These are phyloP conservation scores for Zosterops pallidus DNA, from an alignment of 2,113 vertebrate genomes.

Conservation along the genomic window DNA sequence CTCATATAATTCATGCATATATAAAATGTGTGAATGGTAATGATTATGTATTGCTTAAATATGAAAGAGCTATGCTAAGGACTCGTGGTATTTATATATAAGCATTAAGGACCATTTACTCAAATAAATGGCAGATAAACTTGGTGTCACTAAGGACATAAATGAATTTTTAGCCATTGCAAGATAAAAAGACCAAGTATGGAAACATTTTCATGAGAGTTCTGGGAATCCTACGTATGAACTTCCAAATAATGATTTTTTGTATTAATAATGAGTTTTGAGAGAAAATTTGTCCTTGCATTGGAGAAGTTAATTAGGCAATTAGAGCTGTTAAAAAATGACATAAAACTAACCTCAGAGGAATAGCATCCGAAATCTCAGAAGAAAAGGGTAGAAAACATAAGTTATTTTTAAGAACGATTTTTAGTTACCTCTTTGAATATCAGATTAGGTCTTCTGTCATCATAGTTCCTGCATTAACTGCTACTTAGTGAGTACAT, in stretches of 20 bases:
- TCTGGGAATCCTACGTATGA: not conserved
- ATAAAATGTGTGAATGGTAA: not conserved
- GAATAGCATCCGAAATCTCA: not conserved
- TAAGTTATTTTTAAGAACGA: not conserved
- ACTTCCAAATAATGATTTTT: not conserved
- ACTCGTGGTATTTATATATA: not conserved
- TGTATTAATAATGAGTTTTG: not conserved
- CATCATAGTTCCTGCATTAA: not conserved
- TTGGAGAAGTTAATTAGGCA: not conserved
- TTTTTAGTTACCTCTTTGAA: not conserved
- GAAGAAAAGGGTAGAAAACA: not conserved
- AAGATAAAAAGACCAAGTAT: not conserved
- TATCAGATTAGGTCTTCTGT: not conserved
- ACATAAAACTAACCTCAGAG: not conserved
- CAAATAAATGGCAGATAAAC: not conserved
- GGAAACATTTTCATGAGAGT: not conserved
- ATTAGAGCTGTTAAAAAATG: slow-evolving; percentile 5
- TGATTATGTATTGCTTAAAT: not conserved
- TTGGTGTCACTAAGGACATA: not conserved
- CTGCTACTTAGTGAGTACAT: not conserved
- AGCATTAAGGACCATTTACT: not conserved
- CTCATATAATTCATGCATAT: not conserved
- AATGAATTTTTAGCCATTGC: not conserved
- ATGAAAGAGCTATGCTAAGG: not conserved
- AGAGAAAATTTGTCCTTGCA: not conserved